Conservation (phyloP, 2,797 vertebrate species). For the Sebastes itinus region DNA sequence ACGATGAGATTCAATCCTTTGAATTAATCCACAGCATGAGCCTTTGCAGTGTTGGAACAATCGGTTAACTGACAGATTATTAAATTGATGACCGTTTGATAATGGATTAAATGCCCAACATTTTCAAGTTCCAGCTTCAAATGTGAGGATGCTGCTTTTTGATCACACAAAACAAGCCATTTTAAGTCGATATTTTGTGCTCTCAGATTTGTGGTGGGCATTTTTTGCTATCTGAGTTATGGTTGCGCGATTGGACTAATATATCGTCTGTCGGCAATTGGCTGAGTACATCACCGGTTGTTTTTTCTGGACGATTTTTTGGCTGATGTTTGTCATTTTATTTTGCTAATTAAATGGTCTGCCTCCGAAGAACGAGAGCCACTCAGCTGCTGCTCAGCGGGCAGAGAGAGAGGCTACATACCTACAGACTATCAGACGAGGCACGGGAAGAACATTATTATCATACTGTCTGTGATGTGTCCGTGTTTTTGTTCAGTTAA, state of each 20-base stretch:
- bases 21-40: background rate
- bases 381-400: too few relatives aligned
- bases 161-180: background rate
- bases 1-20: background rate
- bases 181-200: background rate
- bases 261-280: too few relatives aligned
- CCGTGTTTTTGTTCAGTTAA: too few relatives aligned
- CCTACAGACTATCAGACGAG: too few relatives aligned
- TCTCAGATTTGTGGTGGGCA: background rate
- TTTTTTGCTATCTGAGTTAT: background rate
- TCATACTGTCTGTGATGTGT: too few relatives aligned
- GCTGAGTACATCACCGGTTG: too few relatives aligned
- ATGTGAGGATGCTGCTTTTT: background rate
- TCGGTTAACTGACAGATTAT: background rate
- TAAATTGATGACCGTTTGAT: background rate
- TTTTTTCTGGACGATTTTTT: too few relatives aligned
- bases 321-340: background rate
- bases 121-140: background rate
- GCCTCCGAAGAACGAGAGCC: too few relatives aligned
- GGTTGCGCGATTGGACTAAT: too few relatives aligned
- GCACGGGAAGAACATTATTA: too few relatives aligned
- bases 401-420: too few relatives aligned
- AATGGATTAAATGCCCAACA: background rate
- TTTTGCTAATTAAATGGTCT: too few relatives aligned
- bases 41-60: background rate